Conservation (phyloP, 2,888 invertebrate genomes). For the Phaedon cochleariae region DNA sequence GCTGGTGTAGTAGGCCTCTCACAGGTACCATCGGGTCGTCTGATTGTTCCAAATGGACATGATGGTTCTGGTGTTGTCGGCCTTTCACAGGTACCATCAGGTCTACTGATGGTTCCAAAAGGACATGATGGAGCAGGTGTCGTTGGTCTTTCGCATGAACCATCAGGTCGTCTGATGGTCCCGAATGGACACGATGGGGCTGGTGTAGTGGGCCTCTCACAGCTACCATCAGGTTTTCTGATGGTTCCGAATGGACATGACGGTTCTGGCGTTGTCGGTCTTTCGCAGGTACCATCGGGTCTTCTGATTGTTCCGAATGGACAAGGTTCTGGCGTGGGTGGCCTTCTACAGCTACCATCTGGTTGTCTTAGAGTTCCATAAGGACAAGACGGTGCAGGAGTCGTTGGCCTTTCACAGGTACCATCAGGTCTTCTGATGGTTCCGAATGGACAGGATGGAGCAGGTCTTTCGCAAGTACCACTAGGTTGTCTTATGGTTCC, state of each 20-base stretch:
- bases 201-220: conserved; percentile 25
- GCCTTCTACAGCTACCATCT: conserved; percentile 25
- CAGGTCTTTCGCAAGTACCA: conserved; percentile 23
- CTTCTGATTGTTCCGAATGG: conserved; percentile 33
- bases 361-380: conserved; percentile 16
- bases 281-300: conserved; percentile 27
- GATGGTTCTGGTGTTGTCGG: conserved; percentile 21
- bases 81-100: conserved; percentile 27
- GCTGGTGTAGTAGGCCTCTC: conserved; percentile 15
- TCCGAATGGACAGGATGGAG: conserved; percentile 29
- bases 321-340: conserved; percentile 26
- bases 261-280: conserved; percentile 19
- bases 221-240: conserved; percentile 26
- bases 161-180: conserved; percentile 19
- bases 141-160: conserved; percentile 21
- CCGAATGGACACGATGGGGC: conserved; percentile 27
- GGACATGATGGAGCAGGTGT: conserved; percentile 32
- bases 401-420: conserved; percentile 13
- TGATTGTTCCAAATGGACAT: conserved; percentile 21
- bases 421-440: conserved; percentile 24
- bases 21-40: conserved; percentile 23
- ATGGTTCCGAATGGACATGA: conserved; percentile 38
- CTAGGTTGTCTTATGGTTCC: conserved; percentile 15
- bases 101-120: conserved; percentile 21
- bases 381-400: conserved; percentile 23